These are phyloP conservation scores for Sinhomidia bicolor DNA, from an alignment of 2,888 invertebrate species.

Conservation along the genomic window DNA sequence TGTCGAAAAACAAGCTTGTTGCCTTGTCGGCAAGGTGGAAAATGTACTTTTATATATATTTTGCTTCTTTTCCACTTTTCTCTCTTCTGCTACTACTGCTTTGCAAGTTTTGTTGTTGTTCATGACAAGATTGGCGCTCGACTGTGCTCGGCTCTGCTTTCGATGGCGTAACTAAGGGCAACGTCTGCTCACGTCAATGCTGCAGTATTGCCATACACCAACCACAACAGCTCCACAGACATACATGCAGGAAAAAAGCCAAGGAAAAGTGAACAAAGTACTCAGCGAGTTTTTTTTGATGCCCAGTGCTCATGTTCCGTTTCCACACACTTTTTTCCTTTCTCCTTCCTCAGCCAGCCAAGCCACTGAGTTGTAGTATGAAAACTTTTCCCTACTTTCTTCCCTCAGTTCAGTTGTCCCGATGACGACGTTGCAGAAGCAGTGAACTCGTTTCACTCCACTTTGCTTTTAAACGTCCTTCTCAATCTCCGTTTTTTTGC, in stretches of 20 bases:
- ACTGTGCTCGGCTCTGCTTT: constrained; percentile 44
- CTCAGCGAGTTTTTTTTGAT: no score
- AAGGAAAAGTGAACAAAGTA: constrained; percentile 32
- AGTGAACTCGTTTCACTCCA: not conserved
- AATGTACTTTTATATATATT: not conserved
- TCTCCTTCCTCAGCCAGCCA: not conserved
- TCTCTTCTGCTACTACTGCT: not conserved
- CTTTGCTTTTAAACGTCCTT: not conserved
- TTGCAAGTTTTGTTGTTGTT: constrained; percentile 24
- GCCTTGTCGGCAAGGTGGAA: not conserved
- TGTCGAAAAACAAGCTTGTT: not conserved
- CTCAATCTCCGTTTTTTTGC: not conserved
- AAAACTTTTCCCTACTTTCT: not conserved
- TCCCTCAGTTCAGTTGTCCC: not conserved
- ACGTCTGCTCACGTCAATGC: constrained; percentile 61
- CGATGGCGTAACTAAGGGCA: constrained; percentile 60
- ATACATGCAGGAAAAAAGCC: not conserved
- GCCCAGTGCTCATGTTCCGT: not conserved
- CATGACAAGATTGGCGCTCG: constrained; percentile 53
- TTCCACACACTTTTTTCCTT: not conserved
- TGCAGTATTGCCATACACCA: constrained; percentile 22
- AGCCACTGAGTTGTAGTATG: not conserved
- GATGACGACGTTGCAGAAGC: not conserved
- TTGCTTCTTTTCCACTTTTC: no score
- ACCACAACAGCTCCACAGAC: not conserved